Evolutionary conservation across 2,797 vertebrate species (phyloP), one percentile per base, ranked within the genome.

Genomic region (Peromyscus attwateri): DNA sequence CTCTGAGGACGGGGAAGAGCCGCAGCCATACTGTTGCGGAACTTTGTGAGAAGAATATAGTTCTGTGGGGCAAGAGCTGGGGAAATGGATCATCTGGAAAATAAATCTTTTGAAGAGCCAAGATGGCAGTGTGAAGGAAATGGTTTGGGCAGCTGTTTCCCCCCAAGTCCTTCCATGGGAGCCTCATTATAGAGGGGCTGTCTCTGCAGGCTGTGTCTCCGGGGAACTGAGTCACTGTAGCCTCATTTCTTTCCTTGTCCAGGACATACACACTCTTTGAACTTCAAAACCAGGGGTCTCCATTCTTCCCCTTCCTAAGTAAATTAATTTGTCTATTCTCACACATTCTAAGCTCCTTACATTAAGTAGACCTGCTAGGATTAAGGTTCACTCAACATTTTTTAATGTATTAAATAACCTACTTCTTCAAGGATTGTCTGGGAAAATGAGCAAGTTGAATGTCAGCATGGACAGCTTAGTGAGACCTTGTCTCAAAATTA

Each of bases 281-380:
- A 70, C 46, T 43, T 94, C n/a, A 70, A 93, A 91, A 81, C 17
- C 71, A 92, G 4, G 1, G 0, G 1, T 68, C 43, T 62, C 19
- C 17, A 23, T 88, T 8, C 1, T 57, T 83, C 62, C 62, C 25
- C 87, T 27, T 66, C 73, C 82, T 75, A 19, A 95, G 70, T 60
- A 7, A 3, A 1, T 27, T 87, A 91, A 84, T 77, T 52, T 64
- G 93, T 83, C 70, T 91, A 34, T 34, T 34, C 52, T 87, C 43
- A 60, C n/a, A 93, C 57, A 43, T 77, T 94, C 52, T 37, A 92
- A 82, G 87, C 73, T 49, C 52, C 73, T 19, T 46, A 16, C 68
- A 29, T 66, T 40, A 71, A 87, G 17, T 49, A 7, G 23, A 3
- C 40, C 23, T 94, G 4, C 84, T 60, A 90, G 27, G 11, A 34